A percentile compares a stretch with the other conserved stretches of the same genome.
These are phyloP conservation scores for Tychaedon coryphoeus DNA, from an alignment of 2,113 vertebrate genomes.

Conservation along the genomic window DNA sequence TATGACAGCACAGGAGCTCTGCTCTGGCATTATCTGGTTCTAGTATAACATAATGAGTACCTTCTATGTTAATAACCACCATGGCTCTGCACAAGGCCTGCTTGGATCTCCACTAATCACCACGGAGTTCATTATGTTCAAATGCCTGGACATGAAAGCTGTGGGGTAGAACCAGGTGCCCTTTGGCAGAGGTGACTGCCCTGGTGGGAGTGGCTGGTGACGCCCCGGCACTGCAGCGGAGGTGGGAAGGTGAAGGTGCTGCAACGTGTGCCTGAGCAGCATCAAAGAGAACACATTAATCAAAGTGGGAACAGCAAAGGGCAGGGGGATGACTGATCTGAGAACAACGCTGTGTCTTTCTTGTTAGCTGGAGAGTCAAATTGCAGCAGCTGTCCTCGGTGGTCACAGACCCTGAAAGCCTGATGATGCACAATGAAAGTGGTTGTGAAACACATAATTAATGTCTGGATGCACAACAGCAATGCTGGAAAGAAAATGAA, in stretches of 20 bases:
- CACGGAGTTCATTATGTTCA: background rate
- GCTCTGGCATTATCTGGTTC: background rate
- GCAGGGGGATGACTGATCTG: background rate
- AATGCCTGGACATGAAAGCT: background rate
- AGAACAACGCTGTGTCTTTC: accelerated
- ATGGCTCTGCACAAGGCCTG: background rate
- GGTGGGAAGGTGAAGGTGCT: background rate
- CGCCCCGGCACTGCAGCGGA: background rate
- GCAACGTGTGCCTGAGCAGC: background rate
- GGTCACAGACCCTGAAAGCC: background rate
- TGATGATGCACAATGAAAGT: background rate
- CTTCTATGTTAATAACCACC: background rate
- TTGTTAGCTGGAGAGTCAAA: background rate
- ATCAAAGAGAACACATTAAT: background rate
- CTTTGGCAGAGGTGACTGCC: background rate
- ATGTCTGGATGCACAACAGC: background rate
- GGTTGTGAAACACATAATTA: background rate
- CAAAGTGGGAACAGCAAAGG: background rate
- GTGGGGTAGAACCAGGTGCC: background rate
- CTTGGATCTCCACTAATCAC: background rate
- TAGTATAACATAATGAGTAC: background rate
- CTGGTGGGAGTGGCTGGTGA: background rate
- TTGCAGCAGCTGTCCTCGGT: background rate
- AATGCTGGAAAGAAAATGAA: background rate
- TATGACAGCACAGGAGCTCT: background rate